Conservation (phyloP, 2,797 vertebrate species). For the Leptoclinus maculatus region DNA sequence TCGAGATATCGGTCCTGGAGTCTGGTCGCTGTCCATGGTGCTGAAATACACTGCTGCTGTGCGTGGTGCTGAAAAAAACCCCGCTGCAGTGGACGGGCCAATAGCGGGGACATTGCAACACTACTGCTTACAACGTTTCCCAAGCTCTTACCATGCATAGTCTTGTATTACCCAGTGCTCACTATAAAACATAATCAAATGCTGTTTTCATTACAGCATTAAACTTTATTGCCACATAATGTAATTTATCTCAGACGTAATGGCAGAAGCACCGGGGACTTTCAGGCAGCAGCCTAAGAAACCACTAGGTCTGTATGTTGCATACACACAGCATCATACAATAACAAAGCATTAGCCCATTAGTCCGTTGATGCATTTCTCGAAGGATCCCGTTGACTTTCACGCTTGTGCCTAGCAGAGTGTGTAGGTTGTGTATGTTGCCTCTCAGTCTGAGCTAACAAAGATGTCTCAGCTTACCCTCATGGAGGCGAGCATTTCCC, state of each 20-base stretch:
- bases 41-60: conserved; percentile 65
- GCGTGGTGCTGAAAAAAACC: conserved; percentile 68
- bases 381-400: conserved; percentile 18
- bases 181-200: conserved; percentile 26
- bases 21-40: conserved; percentile 73
- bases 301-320: not conserved
- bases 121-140: not conserved
- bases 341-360: conserved; percentile 34
- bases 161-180: conserved; percentile 9
- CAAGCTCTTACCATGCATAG: not conserved
- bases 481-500: conserved; percentile 30
- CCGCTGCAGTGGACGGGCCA: conserved; percentile 30
- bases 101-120: conserved; percentile 15
- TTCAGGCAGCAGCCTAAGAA: conserved; percentile 2
- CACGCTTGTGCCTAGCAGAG: not conserved
- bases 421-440: conserved; percentile 34
- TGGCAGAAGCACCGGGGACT: conserved; percentile 7
- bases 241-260: conserved; percentile 27
- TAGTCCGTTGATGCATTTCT: conserved; percentile 29
- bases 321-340: conserved; percentile 2
- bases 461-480: conserved; percentile 56
- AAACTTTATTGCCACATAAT: conserved; percentile 34
- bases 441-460: conserved; percentile 48
- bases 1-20: not conserved
- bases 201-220: conserved; percentile 39